These are phyloP conservation scores for Leptinotarsa defecta DNA, from an alignment of 1,140 invertebrate species.

Conservation along the genomic window DNA sequence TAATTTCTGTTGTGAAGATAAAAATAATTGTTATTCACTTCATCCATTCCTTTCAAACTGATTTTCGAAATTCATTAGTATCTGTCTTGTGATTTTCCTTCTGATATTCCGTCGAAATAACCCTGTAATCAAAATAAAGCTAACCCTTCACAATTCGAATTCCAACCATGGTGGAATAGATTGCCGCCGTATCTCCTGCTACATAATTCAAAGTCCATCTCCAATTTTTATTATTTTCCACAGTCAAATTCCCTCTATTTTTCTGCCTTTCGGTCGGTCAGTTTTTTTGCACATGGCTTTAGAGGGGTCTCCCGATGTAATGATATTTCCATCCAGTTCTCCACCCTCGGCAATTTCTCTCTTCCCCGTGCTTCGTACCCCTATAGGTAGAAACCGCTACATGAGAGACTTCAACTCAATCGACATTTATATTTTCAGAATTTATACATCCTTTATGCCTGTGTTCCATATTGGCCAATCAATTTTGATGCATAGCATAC, in stretches of 20 bases:
- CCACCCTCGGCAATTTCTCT: constrained; percentile 4
- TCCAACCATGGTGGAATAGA: constrained; percentile 22
- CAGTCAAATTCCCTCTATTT: constrained; percentile 57
- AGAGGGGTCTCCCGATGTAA: constrained; percentile 52
- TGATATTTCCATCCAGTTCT: constrained; percentile 56
- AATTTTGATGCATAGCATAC: constrained; percentile 5
- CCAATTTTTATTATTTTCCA: constrained; percentile 57
- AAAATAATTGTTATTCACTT: too few relatives aligned
- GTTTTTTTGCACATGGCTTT: constrained; percentile 51
- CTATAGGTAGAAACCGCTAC: constrained; percentile 24
- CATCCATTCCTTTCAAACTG: too few relatives aligned
- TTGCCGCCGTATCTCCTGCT: constrained; percentile 43
- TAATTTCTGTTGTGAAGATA: too few relatives aligned
- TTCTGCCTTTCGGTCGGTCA: constrained; percentile 55
- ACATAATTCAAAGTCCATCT: constrained; percentile 56
- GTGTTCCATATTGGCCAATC: constrained; percentile 22
- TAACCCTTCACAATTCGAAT: not conserved
- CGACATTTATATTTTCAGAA: constrained; percentile 28
- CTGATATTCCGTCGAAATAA: too few relatives aligned
- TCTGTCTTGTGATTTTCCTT: too few relatives aligned
- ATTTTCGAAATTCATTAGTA: too few relatives aligned
- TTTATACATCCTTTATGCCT: constrained; percentile 22
- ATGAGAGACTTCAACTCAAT: constrained; percentile 20
- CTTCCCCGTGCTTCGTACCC: not conserved
- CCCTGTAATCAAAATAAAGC: too few relatives aligned